These are phyloP conservation scores for Entelurus aequoreus DNA, from an alignment of 2,113 vertebrate species.

Conservation along the genomic window DNA sequence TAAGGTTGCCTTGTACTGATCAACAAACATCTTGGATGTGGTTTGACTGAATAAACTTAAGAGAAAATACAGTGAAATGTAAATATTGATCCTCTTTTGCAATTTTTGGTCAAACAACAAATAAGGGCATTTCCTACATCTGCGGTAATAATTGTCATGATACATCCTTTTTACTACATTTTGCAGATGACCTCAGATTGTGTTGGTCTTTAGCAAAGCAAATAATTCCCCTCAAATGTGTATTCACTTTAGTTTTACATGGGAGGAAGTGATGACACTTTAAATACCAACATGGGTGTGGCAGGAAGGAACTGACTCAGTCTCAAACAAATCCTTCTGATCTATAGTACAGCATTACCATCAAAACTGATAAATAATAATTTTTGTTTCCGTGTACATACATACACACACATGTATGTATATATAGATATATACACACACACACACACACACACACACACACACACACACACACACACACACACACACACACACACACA, in stretches of 20 bases:
- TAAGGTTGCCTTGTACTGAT: neutral
- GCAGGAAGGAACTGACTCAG: conserved; percentile 45
- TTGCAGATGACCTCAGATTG: neutral
- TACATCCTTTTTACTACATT: neutral
- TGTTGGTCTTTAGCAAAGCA: neutral
- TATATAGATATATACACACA: no score
- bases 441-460: no score
- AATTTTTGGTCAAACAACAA: neutral
- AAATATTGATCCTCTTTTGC: neutral
- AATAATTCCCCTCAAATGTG: conserved; percentile 4
- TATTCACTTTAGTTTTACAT: conserved; percentile 20
- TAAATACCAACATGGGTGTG: conserved; percentile 16
- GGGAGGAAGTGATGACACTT: conserved; percentile 24
- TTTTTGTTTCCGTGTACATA: no score
- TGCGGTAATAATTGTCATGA: neutral
- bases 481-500: no score
- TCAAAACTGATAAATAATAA: neutral
- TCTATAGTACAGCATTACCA: conserved; percentile 1
- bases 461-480: no score
- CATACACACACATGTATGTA: no score
- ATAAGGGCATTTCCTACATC: neutral
- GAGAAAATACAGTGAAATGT: neutral
- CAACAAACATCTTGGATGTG: conserved; percentile 12
- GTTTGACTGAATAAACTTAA: neutral
- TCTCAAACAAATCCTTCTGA: neutral